Conservation (phyloP, 2,888 invertebrate genomes). For the Nemapogon koenigi region DNA sequence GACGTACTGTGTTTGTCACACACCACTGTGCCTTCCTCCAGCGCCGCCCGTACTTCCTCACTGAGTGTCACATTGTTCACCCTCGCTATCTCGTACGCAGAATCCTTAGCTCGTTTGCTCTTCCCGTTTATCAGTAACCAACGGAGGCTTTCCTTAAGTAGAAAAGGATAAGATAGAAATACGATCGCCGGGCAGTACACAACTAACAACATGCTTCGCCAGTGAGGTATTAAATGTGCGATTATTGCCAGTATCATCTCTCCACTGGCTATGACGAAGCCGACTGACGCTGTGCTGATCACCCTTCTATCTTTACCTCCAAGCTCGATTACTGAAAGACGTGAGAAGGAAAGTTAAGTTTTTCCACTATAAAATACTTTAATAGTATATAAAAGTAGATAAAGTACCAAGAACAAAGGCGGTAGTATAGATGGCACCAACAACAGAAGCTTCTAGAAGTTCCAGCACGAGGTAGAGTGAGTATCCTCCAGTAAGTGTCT, state of each 20-base stretch:
- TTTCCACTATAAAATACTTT: background rate
- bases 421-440: conserved; percentile 44
- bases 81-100: conserved; percentile 28
- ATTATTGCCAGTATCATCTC: conserved; percentile 36
- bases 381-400: background rate
- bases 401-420: conserved; percentile 44
- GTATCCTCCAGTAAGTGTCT: conserved; percentile 31
- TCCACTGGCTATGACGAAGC: conserved; percentile 38
- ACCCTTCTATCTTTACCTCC: conserved; percentile 31
- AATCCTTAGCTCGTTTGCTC: conserved; percentile 30
- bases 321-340: conserved; percentile 41
- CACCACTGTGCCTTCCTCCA: conserved; percentile 26
- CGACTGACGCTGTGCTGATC: conserved; percentile 35
- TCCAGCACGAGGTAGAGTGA: conserved; percentile 36
- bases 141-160: conserved; percentile 39
- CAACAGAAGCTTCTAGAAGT: conserved; percentile 39
- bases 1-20: conserved; percentile 21
- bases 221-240: conserved; percentile 39
- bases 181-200: conserved; percentile 36
- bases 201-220: conserved; percentile 38
- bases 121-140: conserved; percentile 44
- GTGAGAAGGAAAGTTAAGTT: conserved; percentile 13
- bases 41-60: conserved; percentile 25
- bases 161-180: conserved; percentile 27
- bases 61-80: conserved; percentile 34